Conservation (phyloP, 1,140 invertebrate species). For the Manduca sexta region DNA sequence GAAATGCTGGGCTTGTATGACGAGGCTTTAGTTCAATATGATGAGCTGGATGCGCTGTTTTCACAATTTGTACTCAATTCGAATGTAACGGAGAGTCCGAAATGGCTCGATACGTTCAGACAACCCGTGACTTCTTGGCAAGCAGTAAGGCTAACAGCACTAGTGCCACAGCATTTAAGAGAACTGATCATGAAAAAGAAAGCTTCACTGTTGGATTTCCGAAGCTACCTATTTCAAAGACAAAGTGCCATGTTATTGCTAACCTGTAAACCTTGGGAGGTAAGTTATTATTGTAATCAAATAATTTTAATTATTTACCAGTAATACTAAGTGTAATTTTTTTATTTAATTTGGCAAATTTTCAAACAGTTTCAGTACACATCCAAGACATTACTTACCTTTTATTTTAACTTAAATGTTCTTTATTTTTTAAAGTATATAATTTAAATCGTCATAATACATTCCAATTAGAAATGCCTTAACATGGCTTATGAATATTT, state of each 20-base stretch:
- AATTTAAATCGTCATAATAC: too few species aligned
- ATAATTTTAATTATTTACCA: too few species aligned
- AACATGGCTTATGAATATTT: too few species aligned
- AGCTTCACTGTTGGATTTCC: slow-evolving; percentile 89
- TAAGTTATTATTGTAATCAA: slow-evolving; percentile 53
- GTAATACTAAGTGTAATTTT: too few species aligned
- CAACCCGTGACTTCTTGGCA: slow-evolving; percentile 86
- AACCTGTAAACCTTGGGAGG: slow-evolving; percentile 86
- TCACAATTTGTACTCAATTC: slow-evolving; percentile 97
- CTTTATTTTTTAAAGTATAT: too few species aligned
- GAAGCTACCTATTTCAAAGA: slow-evolving; percentile 95
- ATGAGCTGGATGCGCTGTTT: slow-evolving; percentile 97
- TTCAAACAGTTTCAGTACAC: too few species aligned
- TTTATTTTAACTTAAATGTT: too few species aligned
- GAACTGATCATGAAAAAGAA: slow-evolving; percentile 80
- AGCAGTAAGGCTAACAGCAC: slow-evolving; percentile 82
- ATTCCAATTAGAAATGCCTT: too few species aligned
- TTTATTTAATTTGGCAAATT: too few species aligned
- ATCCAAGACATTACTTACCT: too few species aligned
- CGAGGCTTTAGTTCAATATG: slow-evolving; percentile 96
- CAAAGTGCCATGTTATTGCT: slow-evolving; percentile 91
- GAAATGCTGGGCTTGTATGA: slow-evolving; percentile 95
- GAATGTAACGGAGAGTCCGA: slow-evolving; percentile 85
- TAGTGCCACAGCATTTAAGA: slow-evolving; percentile 80
- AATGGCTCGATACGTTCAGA: slow-evolving; percentile 87